Base-by-base conservation (phyloP, 2,888 invertebrate genomes). In the Polyommatus icarus region DNA sequence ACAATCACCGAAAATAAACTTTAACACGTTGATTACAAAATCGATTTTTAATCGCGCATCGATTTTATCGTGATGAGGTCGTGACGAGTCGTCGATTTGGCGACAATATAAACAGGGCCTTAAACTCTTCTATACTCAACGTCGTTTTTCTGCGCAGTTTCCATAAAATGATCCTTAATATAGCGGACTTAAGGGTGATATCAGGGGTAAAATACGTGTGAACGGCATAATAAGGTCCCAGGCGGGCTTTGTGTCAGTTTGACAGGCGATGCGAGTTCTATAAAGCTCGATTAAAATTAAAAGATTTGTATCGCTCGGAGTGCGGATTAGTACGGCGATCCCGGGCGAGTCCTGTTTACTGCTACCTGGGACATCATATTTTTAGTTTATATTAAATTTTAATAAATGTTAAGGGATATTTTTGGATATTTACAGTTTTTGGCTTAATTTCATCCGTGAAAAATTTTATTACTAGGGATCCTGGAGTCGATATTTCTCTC, bases 21-120 rank as follows among this genome's bases (percentile, higher is more conserved):
- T 82, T 88, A 87, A 83, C 4, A 0, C 7, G n/a, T 18, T 1
- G 5, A 0, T 0, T 29, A 61, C 83, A 86, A 83, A 83, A 82
- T 80, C 73, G 79, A 80, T 84, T 83, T 80, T 77, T 67, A 77
- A 36, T 57, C 10, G 76, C 71, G n/a, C 72, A 71, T 78, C 78
- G 78, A 75, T 79, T 92, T 92, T 92, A 91, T 92, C 91, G 84
- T 85, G 91, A 91, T 91, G 91, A 91, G 87, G 86, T 84, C 85
- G 92, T 93, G 92, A 93, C 92, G 88, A 92, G 92, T 93, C 92
- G 90, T 90, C 91, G 90, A 84, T 89, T 93, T 91, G 91, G 91
- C 90, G 88, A 92, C 93, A 93, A 93, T 93, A 93, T 93, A 93
- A 93, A 94, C 93, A 93, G 93, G 90, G 90, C 88, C 89, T 90